These are phyloP conservation scores for Notocelia uddmanniana DNA, from an alignment of 2,888 invertebrate genomes.

Conservation along the genomic window DNA sequence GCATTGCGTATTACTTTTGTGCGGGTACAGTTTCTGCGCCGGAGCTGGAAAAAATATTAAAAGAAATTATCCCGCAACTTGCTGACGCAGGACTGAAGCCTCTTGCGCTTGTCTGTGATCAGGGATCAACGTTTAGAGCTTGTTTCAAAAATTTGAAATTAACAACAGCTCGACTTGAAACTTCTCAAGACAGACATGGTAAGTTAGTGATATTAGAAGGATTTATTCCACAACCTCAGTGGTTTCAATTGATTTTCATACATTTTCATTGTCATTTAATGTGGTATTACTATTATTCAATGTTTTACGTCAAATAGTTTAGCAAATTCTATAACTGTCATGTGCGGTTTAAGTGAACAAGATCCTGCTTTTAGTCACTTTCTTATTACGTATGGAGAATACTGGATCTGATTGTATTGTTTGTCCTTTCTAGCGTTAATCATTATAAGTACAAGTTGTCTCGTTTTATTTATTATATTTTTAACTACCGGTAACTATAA, in stretches of 20 bases:
- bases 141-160: not conserved
- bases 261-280: too few species aligned
- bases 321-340: too few species aligned
- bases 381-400: too few species aligned
- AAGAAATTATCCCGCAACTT: not conserved
- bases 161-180: not conserved
- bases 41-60: slow-evolving; percentile 3
- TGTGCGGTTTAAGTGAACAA: too few species aligned
- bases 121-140: not conserved
- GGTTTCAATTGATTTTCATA: not conserved
- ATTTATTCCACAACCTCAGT: not conserved
- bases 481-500: too few species aligned
- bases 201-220: not conserved
- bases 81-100: slow-evolving; percentile 4
- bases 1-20: slow-evolving; percentile 19
- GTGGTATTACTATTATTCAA: too few species aligned
- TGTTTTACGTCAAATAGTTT: too few species aligned
- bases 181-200: not conserved
- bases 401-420: too few species aligned
- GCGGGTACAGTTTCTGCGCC: slow-evolving; percentile 7
- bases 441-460: too few species aligned
- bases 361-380: too few species aligned
- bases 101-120: not conserved
- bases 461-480: too few species aligned
- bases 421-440: too few species aligned